phyloP scores from a whole-genome alignment of 1,140 invertebrate species.

The Lithobius niger region DNA sequence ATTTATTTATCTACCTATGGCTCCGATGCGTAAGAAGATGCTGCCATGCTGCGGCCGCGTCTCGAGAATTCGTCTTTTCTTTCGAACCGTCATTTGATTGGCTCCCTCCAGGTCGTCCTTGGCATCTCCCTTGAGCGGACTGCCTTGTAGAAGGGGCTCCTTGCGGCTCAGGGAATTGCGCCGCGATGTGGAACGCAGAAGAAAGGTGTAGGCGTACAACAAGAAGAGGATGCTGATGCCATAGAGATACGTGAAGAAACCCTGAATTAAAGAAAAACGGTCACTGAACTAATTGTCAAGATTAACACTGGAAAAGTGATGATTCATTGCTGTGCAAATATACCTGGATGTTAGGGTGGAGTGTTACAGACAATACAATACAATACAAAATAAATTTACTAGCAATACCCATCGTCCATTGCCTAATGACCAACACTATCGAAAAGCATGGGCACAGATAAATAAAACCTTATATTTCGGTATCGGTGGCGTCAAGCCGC shows the following conservation, averaged over 20 bases:
- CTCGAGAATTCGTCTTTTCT: slow-evolving; percentile 50
- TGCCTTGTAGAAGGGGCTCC: slow-evolving; percentile 7
- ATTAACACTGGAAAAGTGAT: too few relatives aligned
- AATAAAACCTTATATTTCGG: too few relatives aligned
- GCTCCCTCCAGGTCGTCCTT: background rate
- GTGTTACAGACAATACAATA: too few relatives aligned
- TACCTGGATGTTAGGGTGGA: too few relatives aligned
- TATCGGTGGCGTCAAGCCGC: too few relatives aligned
- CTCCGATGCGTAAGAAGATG: slow-evolving; percentile 89
- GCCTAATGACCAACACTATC: too few relatives aligned
- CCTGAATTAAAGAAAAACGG: slow-evolving; percentile 42
- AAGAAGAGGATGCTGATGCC: slow-evolving; percentile 88
- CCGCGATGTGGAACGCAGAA: slow-evolving; percentile 62
- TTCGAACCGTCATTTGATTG: background rate
- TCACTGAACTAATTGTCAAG: too few relatives aligned
- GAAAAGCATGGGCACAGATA: too few relatives aligned
- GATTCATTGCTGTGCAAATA: too few relatives aligned
- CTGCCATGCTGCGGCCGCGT: slow-evolving; percentile 87
- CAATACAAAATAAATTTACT: too few relatives aligned
- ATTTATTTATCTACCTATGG: slow-evolving; percentile 60
- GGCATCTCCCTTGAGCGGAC: slow-evolving; percentile 7
- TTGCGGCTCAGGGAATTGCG: background rate
- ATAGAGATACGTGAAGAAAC: slow-evolving; percentile 95
- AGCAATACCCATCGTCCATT: too few relatives aligned
- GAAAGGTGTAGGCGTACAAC: slow-evolving; percentile 90